phyloP scores from a whole-genome alignment of 2,888 invertebrate genomes.

The Carcina quercana region DNA sequence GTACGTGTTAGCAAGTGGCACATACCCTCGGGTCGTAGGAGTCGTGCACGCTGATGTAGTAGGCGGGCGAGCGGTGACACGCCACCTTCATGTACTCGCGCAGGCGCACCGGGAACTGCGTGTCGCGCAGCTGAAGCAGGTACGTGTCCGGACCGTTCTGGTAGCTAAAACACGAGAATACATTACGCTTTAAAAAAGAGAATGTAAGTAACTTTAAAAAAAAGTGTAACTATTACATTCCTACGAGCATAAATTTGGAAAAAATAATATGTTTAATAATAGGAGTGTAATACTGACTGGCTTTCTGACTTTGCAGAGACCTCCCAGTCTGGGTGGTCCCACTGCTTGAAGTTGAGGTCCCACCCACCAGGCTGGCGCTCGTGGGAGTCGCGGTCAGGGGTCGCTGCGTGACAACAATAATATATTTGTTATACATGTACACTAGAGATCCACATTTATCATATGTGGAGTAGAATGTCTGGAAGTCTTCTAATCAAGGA shows the following conservation, averaged over 20 bases:
- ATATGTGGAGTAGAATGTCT: no score
- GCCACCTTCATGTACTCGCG: conserved; percentile 97
- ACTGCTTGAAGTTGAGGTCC: conserved; percentile 82
- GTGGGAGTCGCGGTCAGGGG: conserved; percentile 76
- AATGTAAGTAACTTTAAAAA: background rate
- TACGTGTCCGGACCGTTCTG: conserved; percentile 98
- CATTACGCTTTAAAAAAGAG: no score
- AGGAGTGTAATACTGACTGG: conserved; percentile 78
- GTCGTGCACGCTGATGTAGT: conserved; percentile 78
- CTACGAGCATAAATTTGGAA: background rate
- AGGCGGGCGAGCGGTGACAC: conserved; percentile 82
- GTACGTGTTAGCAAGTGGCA: background rate
- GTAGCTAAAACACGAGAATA: conserved; percentile 76
- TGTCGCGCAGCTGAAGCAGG: conserved; percentile 93
- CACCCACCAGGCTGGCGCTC: conserved; percentile 71
- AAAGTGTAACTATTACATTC: background rate
- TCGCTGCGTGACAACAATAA: conserved; percentile 32
- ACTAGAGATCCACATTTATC: no score
- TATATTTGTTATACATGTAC: no score
- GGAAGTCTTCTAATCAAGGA: no score
- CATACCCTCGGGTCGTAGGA: conserved; percentile 87
- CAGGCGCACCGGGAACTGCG: conserved; percentile 94
- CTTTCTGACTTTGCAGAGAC: conserved; percentile 89
- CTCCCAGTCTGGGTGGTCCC: conserved; percentile 89
- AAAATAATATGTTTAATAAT: background rate